Base-by-base conservation (phyloP, 2,113 vertebrate genomes). In the Rhea americana region DNA sequence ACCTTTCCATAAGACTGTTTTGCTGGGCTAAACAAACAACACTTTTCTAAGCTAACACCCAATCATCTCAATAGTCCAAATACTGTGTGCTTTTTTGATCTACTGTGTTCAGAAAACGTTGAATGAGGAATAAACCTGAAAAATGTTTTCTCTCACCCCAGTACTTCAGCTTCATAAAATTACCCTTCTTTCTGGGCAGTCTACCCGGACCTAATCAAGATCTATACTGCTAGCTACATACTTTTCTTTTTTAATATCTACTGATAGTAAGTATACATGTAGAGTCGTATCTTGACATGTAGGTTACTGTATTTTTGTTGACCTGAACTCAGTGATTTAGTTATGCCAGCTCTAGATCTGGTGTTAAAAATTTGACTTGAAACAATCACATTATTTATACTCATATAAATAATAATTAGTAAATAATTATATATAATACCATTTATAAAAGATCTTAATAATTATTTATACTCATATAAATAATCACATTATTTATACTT, bases 81-180 rank as follows among this genome's bases (percentile, higher is more conserved):
- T 58, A 75, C 7, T 6, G 8, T 8, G 9, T 7, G 56, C 39
- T 53, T 18, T 79, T 92, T 76, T 53, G 39, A 87, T 32, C 19
- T 62, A 30, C 20, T 71, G 70, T 5, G 43, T 25, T 45, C 32
- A 85, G 30, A 30, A 73, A 76, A 79, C 37, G 58, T 72, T 72
- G 50, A 39, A 72, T 39, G 19, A 37, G 13, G 50, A 72, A 53
- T 25, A 72, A 53, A 25, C 25, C 39, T 47, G 19, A 19, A 19
- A 37, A 78, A 89, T 59, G 35, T 68, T 55, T 78, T 79, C 17
- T 76, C 45, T 89, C 62, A 22, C 87, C 47, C 32, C 39, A 80
- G 2, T 14, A 70, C 3, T 16, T 58, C 74, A 91, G 56, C 24
- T 89, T 71, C 78, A 48, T 16, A 82, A 56, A 28, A 43, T 28